phyloP scores from a whole-genome alignment of 2,113 vertebrate genomes.

The Prochilodus magdalenae region DNA sequence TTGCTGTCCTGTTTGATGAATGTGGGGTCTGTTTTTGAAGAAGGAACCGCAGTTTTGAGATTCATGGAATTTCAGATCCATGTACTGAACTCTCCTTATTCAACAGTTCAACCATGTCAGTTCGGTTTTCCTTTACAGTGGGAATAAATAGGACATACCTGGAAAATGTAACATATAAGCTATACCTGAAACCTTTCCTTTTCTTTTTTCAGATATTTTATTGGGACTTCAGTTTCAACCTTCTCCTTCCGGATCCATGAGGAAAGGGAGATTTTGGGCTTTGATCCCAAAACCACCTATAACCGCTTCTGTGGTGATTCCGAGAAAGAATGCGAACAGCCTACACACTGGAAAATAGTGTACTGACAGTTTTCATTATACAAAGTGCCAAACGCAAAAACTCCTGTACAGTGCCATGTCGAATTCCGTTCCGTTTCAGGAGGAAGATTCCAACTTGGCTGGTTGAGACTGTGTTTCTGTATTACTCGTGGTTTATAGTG shows the following conservation, averaged over 20 bases:
- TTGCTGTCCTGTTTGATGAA: no score
- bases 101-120: no score
- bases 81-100: no score
- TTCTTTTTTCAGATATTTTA: constrained; percentile 83
- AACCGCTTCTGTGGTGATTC: constrained; percentile 93
- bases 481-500: neutral
- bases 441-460: neutral
- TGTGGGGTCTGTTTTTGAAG: no score
- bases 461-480: neutral
- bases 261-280: constrained; percentile 93
- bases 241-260: constrained; percentile 99
- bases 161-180: no score
- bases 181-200: neutral
- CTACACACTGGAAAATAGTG: constrained; percentile 95
- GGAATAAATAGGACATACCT: no score
- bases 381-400: neutral
- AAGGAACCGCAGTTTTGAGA: no score
- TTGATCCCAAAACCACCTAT: constrained; percentile 93
- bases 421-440: neutral
- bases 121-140: no score
- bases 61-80: no score
- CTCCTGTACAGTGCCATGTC: neutral
- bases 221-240: constrained; percentile 94
- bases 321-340: constrained; percentile 92
- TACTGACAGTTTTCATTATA: constrained; percentile 75